phyloP scores from a whole-genome alignment of 2,797 vertebrate genomes.

The Corythornis leucogaster region DNA sequence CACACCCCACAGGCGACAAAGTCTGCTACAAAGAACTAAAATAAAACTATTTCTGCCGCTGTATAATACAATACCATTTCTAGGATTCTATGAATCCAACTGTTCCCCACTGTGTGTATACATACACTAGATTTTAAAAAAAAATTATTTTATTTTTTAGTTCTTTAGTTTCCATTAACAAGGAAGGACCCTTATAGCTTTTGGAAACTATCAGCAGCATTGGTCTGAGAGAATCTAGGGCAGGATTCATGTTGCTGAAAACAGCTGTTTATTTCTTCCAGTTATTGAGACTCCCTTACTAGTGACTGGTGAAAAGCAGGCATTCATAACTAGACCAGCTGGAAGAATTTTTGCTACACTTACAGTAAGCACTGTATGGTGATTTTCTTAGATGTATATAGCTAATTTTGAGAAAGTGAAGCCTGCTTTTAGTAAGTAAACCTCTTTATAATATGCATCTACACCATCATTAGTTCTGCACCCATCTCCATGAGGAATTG shows the following conservation, averaged over 20 bases:
- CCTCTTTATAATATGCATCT: background rate
- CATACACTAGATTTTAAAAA: rapidly evolving
- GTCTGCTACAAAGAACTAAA: background rate
- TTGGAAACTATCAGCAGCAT: background rate
- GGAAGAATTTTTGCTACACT: background rate
- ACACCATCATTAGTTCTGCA: background rate
- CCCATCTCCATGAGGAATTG: background rate
- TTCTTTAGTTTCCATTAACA: background rate
- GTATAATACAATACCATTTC: background rate
- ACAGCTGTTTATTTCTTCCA: background rate
- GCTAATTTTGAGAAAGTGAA: background rate
- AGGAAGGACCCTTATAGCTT: background rate
- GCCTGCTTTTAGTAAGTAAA: background rate
- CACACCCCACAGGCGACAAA: background rate
- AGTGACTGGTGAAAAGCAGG: background rate
- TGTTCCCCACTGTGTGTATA: background rate
- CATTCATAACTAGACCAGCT: background rate
- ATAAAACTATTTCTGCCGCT: background rate
- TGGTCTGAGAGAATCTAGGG: background rate
- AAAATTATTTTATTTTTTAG: no score
- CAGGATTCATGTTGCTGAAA: background rate
- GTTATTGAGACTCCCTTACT: background rate
- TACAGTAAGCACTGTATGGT: background rate
- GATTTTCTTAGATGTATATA: background rate
- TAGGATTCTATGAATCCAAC: background rate